phyloP scores from a whole-genome alignment of 2,113 vertebrate genomes.

The Periophthalmodon schlosseri region DNA sequence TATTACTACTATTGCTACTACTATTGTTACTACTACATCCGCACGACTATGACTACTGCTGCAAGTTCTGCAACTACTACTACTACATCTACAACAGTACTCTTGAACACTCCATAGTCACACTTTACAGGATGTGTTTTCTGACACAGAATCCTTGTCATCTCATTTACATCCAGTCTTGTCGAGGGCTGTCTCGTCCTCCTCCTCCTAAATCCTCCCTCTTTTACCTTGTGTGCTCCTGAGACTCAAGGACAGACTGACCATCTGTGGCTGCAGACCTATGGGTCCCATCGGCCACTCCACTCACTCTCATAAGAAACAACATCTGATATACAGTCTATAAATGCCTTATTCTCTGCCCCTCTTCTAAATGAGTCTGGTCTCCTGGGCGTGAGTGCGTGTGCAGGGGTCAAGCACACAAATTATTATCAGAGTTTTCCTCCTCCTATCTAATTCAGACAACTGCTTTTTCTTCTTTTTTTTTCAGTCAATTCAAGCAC shows the following conservation, averaged over 20 bases:
- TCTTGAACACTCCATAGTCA: not conserved
- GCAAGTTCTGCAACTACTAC: too few relatives aligned
- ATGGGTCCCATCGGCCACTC: conserved; percentile 27
- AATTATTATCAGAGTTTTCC: conserved; percentile 29
- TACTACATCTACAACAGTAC: not conserved
- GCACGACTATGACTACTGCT: not conserved
- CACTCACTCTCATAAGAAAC: conserved; percentile 27
- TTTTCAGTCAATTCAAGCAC: conserved; percentile 8
- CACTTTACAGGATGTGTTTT: not conserved
- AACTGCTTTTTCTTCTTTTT: conserved; percentile 1
- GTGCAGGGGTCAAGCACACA: conserved; percentile 26
- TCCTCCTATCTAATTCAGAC: conserved; percentile 13
- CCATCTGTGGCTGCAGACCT: conserved; percentile 48
- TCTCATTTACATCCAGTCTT: not conserved
- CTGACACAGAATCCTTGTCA: not conserved
- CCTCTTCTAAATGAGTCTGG: conserved; percentile 40
- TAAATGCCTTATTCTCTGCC: conserved; percentile 27
- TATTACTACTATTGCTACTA: too few relatives aligned
- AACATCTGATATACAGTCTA: conserved; percentile 15
- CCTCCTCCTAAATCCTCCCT: conserved; percentile 9
- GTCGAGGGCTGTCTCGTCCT: conserved; percentile 8
- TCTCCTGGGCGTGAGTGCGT: conserved; percentile 21
- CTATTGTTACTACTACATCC: too few relatives aligned
- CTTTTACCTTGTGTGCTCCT: conserved; percentile 27
- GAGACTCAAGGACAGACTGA: conserved; percentile 49